Base-by-base conservation (phyloP, 1,140 invertebrate species). In the Bombus confusus region DNA sequence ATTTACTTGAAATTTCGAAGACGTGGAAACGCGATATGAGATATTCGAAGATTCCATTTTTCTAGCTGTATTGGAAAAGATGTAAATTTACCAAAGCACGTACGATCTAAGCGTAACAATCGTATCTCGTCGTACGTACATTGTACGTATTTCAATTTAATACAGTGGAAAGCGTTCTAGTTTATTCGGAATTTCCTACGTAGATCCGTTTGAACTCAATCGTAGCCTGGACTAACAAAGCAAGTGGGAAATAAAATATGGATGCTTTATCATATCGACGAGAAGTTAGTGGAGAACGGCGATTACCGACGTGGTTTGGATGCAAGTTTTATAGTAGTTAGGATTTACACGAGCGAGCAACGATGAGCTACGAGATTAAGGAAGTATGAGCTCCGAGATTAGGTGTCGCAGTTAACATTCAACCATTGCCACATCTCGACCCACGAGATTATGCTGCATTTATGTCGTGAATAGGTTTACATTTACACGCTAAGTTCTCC, bases 371-470 rank as follows among this genome's bases (percentile, higher is more conserved):
- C 73, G 81, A 90, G 88, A 90, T 90, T 90, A 90, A 80, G 85
- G 73, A 84, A 89, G 72, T 89, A 74, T 78, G 88, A 90, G 81
- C 80, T 71, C 62, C 57, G 79, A 90, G 88, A 89, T 90, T 90
- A 90, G 86, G 89, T 83, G 88, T 83, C 88, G 76, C 79, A 77
- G 87, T 89, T 88, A 88, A 75, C 79, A 66, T 85, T 88, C 87
- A 68, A 62, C 59, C 76, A 10, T 77, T 22, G 37, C 74, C 75
- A 43, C 69, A 84, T 84, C 82, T 71, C 82, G 64, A 34, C 37
- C 74, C 12, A 18, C 3, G 82, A 84, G 82, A 84, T 84, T 79
- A 84, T 34, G 15, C 5, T 43, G 25, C 88, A 64, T 75, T 74
- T 84, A 69, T 52, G 18, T 37, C 59, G 62, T 37, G 86, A 84